Conservation (phyloP, 2,113 vertebrate species). For the Phyllostomus discolor region DNA sequence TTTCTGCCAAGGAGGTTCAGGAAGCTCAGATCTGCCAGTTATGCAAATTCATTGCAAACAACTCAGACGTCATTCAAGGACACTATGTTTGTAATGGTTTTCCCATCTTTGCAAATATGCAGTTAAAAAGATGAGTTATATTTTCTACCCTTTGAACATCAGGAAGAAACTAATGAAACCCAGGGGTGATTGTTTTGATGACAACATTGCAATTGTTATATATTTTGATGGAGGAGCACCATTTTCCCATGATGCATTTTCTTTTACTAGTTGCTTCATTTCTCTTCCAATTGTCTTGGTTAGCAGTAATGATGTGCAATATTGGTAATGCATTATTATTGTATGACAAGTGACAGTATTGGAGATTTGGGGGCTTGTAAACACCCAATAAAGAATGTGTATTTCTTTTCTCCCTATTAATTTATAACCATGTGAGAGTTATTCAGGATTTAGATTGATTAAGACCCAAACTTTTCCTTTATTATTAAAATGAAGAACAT, state of each 20-base stretch:
- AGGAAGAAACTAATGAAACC: constrained; percentile 52
- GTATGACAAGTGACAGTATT: background rate
- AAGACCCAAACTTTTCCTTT: background rate
- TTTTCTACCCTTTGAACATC: constrained; percentile 11
- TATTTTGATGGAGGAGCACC: constrained; percentile 26
- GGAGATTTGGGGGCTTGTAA: background rate
- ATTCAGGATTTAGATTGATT: background rate
- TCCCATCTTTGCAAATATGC: constrained; percentile 2
- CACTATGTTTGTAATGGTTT: background rate
- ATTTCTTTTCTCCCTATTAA: background rate
- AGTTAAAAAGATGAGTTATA: constrained; percentile 29
- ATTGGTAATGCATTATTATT: background rate
- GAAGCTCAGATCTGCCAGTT: constrained; percentile 55
- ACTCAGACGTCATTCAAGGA: constrained; percentile 38
- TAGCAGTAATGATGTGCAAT: background rate
- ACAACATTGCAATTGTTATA: constrained; percentile 25
- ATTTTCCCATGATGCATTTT: background rate
- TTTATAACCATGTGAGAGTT: background rate
- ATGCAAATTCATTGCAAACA: constrained; percentile 54
- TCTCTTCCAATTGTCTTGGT: background rate
- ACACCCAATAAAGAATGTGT: background rate
- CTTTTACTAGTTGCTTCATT: background rate
- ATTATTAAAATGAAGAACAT: background rate
- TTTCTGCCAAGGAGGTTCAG: constrained; percentile 54
- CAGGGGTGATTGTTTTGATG: constrained; percentile 28